Conservation (phyloP, 2,888 invertebrate species). For the Matsumyia berberina region DNA sequence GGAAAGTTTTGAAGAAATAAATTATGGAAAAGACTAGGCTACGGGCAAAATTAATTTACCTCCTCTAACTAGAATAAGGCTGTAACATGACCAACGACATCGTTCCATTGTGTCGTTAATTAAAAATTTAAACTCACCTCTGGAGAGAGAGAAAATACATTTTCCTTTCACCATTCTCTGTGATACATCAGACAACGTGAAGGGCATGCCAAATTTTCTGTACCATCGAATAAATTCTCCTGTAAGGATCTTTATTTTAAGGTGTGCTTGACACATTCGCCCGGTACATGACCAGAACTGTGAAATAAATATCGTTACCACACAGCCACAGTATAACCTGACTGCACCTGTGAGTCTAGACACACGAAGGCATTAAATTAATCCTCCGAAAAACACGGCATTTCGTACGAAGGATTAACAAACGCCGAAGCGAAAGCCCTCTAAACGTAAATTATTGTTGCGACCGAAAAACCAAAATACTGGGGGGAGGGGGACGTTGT, state of each 20-base stretch:
- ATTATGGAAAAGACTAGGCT: neutral
- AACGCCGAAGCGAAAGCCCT: neutral
- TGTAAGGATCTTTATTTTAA: slow-evolving; percentile 19
- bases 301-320: neutral
- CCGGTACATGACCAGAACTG: slow-evolving; percentile 6
- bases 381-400: slow-evolving; percentile 6
- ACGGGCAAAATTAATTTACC: neutral
- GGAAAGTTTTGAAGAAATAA: neutral
- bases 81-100: neutral
- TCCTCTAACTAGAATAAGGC: neutral
- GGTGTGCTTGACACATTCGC: neutral
- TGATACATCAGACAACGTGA: neutral
- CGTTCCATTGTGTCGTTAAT: neutral
- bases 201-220: neutral
- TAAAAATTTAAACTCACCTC: neutral
- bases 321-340: neutral
- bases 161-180: neutral
- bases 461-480: neutral
- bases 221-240: slow-evolving; percentile 37
- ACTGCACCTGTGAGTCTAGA: slow-evolving; percentile 38
- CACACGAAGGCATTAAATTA: slow-evolving; percentile 57
- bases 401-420: slow-evolving; percentile 10
- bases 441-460: slow-evolving; percentile 34
- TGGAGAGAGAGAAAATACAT: neutral
- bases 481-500: neutral